phyloP scores from a whole-genome alignment of 2,113 vertebrate genomes.

The Muntiacus muntjak region DNA sequence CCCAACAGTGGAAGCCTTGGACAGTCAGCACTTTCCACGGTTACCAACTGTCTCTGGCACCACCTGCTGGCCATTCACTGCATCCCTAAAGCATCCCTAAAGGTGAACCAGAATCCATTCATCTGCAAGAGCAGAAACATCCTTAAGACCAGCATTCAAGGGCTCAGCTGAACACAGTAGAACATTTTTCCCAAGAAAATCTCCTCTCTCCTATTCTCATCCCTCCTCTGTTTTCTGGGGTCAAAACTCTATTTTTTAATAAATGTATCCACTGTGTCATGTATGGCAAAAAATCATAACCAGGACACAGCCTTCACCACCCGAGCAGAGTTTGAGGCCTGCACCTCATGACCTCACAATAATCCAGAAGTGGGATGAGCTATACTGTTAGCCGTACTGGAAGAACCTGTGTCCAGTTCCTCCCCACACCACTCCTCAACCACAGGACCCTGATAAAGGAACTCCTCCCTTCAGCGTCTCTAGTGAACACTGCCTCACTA shows the following conservation, averaged over 20 bases:
- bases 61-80: constrained; percentile 52
- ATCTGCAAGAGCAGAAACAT: background rate
- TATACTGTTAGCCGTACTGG: too few relatives aligned
- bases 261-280: background rate
- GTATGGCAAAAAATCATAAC: background rate
- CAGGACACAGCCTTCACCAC: rapidly evolving
- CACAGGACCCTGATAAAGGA: background rate
- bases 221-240: background rate
- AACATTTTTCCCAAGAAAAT: background rate
- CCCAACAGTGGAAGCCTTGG: background rate
- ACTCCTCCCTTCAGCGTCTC: background rate
- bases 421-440: background rate
- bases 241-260: background rate
- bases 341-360: background rate
- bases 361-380: background rate
- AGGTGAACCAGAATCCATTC: background rate
- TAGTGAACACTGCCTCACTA: background rate
- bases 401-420: background rate
- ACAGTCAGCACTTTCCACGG: rapidly evolving
- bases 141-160: background rate
- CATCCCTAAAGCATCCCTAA: background rate
- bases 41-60: constrained; percentile 58
- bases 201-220: background rate
- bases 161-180: background rate
- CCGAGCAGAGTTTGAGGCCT: background rate